Conservation (phyloP, 2,797 vertebrate genomes). For the Rhinogobio ventralis region DNA sequence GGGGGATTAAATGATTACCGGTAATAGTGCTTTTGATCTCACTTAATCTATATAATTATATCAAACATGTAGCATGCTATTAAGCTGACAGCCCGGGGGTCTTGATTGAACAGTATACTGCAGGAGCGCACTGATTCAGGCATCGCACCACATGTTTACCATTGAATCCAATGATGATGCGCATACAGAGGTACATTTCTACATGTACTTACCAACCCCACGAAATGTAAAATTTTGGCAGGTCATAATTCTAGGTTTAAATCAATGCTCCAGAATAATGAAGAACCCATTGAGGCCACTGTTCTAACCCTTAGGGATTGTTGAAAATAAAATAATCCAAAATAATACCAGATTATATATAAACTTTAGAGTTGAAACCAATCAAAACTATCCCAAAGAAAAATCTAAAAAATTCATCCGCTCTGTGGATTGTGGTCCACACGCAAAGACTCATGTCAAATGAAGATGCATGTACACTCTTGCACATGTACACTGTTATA, state of each 20-base stretch:
- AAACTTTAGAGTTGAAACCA: neutral
- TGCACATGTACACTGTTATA: too few relatives aligned
- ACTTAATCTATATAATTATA: conserved; percentile 6
- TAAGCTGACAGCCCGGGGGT: neutral
- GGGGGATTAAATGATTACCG: neutral
- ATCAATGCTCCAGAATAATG: neutral
- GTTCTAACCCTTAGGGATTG: neutral
- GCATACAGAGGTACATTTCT: neutral
- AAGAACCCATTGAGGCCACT: neutral
- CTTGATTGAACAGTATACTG: conserved; percentile 9
- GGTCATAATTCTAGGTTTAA: neutral
- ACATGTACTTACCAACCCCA: neutral
- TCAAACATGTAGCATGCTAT: conserved; percentile 26
- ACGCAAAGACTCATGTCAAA: neutral
- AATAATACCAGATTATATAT: conserved; percentile 13
- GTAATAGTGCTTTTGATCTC: conserved; percentile 1
- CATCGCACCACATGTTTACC: neutral
- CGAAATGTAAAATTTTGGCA: neutral
- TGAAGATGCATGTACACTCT: neutral
- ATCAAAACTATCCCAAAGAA: conserved; percentile 4
- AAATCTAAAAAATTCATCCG: neutral
- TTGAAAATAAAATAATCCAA: neutral
- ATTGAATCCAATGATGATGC: neutral
- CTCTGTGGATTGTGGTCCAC: neutral
- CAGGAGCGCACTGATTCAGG: neutral